Conservation (phyloP, 2,797 vertebrate species). For the Ciconia nigra region DNA sequence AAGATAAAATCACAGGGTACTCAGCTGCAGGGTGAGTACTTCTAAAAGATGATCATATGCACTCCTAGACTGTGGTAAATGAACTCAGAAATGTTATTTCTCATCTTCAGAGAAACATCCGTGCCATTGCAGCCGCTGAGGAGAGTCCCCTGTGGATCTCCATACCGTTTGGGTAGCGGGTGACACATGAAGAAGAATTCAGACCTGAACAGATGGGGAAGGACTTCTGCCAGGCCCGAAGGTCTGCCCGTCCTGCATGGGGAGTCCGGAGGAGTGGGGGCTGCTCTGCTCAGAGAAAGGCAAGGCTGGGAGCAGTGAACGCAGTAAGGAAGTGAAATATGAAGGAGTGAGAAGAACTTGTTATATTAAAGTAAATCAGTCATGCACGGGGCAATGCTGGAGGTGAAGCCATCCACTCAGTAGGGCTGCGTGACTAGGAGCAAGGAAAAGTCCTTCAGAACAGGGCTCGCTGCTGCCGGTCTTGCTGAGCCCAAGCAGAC, state of each 20-base stretch:
- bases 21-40: background rate
- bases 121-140: background rate
- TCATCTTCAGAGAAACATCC: accelerated
- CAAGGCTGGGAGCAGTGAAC: background rate
- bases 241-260: background rate
- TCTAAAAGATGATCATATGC: background rate
- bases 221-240: background rate
- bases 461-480: accelerated
- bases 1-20: background rate
- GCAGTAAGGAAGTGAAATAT: background rate
- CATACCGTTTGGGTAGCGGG: accelerated
- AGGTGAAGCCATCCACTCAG: background rate
- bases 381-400: background rate
- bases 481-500: accelerated
- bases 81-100: background rate
- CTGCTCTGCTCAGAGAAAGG: background rate
- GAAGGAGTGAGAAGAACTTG: background rate
- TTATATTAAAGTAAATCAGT: background rate
- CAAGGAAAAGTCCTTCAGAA: background rate
- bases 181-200: background rate
- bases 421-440: background rate
- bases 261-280: background rate
- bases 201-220: background rate
- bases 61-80: background rate
- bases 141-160: background rate